phyloP scores from a whole-genome alignment of 2,797 vertebrate genomes.

The Eulemur coronatus region DNA sequence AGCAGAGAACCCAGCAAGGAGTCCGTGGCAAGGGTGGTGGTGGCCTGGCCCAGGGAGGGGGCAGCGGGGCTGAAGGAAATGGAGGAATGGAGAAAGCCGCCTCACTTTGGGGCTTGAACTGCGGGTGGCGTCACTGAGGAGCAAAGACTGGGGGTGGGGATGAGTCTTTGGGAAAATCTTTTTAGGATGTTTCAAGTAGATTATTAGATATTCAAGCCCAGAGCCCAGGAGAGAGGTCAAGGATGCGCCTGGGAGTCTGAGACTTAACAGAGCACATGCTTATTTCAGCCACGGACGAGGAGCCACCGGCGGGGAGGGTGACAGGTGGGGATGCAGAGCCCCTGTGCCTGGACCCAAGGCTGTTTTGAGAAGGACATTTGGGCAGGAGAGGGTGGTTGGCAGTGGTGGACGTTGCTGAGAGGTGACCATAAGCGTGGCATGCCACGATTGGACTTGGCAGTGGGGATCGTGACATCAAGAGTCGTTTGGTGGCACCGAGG shows the following conservation, averaged over 20 bases:
- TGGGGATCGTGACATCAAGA: not conserved
- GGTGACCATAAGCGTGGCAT: fast-evolving
- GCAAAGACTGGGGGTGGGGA: not conserved
- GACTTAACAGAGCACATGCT: not conserved
- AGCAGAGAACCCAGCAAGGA: not conserved
- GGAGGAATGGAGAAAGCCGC: no score
- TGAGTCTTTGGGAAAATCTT: not conserved
- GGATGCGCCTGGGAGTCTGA: not conserved
- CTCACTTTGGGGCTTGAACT: not conserved
- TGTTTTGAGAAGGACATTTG: not conserved
- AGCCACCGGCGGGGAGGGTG: not conserved
- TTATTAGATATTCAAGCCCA: not conserved
- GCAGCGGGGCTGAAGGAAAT: not conserved
- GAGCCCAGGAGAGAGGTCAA: not conserved
- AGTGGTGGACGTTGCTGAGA: not conserved
- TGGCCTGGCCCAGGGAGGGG: not conserved
- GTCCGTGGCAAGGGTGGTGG: not conserved
- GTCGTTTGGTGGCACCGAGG: not conserved
- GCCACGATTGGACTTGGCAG: not conserved
- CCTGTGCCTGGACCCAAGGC: not conserved
- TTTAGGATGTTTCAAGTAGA: not conserved
- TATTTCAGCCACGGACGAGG: not conserved
- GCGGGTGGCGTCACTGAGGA: not conserved
- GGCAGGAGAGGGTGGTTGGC: not conserved
- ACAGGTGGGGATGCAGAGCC: not conserved